Evolutionary conservation across 2,797 vertebrate species (phyloP).

Genomic region (Microctenopoma steveboyesi): DNA sequence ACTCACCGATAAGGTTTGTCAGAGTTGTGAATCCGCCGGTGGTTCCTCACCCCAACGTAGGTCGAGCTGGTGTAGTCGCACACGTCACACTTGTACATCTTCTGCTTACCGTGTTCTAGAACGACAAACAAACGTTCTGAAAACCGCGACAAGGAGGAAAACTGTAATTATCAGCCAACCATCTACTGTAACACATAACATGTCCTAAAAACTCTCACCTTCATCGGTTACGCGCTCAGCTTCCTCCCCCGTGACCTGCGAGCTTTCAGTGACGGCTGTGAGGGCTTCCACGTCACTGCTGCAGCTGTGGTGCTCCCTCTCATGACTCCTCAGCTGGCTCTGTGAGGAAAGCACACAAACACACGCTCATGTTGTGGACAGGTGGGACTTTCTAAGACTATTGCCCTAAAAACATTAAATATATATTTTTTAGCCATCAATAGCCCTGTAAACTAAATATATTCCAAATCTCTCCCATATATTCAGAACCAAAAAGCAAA

Average conservation of each 20-base stretch:
- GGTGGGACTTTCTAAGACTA: no score
- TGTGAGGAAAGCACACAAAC: slow-evolving; percentile 46
- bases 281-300: slow-evolving; percentile 74
- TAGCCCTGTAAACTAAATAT: no score
- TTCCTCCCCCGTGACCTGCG: slow-evolving; percentile 69
- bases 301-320: slow-evolving; percentile 89
- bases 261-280: slow-evolving; percentile 75
- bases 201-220: slow-evolving; percentile 76
- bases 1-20: slow-evolving; percentile 96
- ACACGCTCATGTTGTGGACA: no score
- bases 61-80: slow-evolving; percentile 96
- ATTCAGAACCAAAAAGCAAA: no score
- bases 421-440: no score
- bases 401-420: no score
- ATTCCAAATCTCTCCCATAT: no score
- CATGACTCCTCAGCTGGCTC: slow-evolving; percentile 95
- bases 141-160: not conserved
- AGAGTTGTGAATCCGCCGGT: slow-evolving; percentile 93
- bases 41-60: slow-evolving; percentile 94
- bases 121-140: slow-evolving; percentile 7
- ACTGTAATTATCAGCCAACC: not conserved
- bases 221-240: slow-evolving; percentile 77
- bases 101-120: slow-evolving; percentile 80
- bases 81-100: slow-evolving; percentile 92
- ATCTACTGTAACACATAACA: not conserved